Evolutionary conservation across 1,140 invertebrate genomes (phyloP), one percentile per base, ranked within the genome.

Genomic region (Cyrtorhinus lividipennis): DNA sequence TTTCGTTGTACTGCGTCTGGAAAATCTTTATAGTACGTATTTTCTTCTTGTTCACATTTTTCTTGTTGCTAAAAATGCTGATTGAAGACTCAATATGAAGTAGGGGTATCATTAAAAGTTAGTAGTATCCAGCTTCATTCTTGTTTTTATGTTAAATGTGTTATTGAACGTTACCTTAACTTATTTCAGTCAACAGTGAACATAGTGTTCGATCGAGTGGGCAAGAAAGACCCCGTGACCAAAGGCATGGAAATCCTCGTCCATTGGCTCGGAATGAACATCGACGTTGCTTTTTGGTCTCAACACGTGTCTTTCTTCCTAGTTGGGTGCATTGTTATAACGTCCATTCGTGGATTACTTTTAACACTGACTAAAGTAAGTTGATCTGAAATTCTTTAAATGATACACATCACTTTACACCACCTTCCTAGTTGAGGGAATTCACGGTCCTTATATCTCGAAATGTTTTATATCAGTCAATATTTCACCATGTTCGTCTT

Each of bases 231-330:
- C 76, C 95, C 95, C 0, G 94, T 99, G 0, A 99, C 97, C 0
- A 80, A 90, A 71, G 93, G 92, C 0, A 87, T 99, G 59, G 94
- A 98, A 79, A 95, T 99, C 59, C 90, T 91, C 5, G 92, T 99
- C 0, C 88, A 96, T 71, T 98, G 95, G 86, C 86, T 99, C 69
- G 95, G 95, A 25, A 85, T 97, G 68, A 83, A 95, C 69, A 92
- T 99, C 69, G 95, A 99, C 77, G 91, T 98, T 48, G 85, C 85
- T 44, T 98, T 98, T 77, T 99, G 96, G 95, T 98, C 95, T 1
- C 97, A 99, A 73, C 93, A 99, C 70, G 87, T 99, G 60, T 98
- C 95, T 0, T 99, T 99, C 77, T 84, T 93, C 68, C 78, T 99
- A 0, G 86, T 99, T 18, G 97, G 97, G 2, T 95, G 96, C 68